Evolutionary conservation across 2,113 vertebrate species (phyloP).

Genomic region (Laterallus jamaicensis): DNA sequence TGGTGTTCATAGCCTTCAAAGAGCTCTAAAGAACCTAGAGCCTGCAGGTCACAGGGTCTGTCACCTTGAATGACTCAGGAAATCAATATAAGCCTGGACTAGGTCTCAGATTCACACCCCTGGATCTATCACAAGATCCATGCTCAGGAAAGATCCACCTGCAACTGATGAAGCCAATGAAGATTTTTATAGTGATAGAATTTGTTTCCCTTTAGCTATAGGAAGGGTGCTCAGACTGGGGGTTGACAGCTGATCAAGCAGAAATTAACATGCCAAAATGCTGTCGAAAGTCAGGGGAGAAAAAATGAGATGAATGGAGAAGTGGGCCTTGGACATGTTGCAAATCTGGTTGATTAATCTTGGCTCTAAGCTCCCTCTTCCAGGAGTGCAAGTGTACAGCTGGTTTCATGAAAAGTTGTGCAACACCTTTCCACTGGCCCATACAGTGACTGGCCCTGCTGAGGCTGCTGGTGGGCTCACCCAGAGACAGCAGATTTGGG

Average conservation of each 20-base stretch:
- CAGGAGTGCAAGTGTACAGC: neutral
- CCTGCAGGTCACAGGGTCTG: neutral
- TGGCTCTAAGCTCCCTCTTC: neutral
- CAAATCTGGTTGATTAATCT: neutral
- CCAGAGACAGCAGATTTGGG: neutral
- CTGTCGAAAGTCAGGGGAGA: neutral
- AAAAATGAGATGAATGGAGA: neutral
- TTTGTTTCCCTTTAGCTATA: neutral
- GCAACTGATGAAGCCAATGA: accelerated
- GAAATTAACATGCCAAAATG: neutral
- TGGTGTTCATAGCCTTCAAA: neutral
- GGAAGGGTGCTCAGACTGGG: neutral
- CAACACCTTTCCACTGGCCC: neutral
- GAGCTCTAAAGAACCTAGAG: neutral
- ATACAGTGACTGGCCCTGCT: neutral
- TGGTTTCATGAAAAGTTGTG: neutral
- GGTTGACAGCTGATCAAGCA: neutral
- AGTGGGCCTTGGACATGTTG: neutral
- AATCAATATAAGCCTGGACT: neutral
- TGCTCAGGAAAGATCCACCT: neutral
- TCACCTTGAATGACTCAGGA: neutral
- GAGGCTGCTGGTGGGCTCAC: neutral
- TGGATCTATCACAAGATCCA: neutral
- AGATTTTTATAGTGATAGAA: neutral
- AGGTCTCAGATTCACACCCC: neutral